Percentiles rank a stretch among this genome's conserved stretches.
Evolutionary conservation across 2,113 vertebrate species (phyloP).

Genomic region (Illadopsis cleaveri): DNA sequence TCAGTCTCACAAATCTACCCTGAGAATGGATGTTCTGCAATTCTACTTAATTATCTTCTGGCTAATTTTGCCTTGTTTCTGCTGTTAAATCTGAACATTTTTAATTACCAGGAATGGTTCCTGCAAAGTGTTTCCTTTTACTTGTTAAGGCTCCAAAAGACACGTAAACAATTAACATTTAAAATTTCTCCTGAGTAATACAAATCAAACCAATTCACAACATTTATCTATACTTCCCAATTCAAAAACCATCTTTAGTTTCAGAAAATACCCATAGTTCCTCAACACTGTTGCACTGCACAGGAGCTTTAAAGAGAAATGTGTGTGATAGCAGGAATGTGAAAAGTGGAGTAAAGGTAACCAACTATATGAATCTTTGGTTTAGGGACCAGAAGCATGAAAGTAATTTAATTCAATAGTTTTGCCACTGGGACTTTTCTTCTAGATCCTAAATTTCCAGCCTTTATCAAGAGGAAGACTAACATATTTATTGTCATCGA

Average conservation of each 20-base stretch:
- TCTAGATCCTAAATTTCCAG: background rate
- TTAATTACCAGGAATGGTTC: background rate
- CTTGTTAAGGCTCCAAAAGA: background rate
- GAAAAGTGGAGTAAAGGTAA: background rate
- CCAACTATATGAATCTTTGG: background rate
- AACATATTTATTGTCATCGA: background rate
- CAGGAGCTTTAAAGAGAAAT: background rate
- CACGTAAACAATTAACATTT: background rate
- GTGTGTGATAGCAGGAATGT: background rate
- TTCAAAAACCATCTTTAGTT: background rate
- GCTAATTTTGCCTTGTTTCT: slow-evolving; percentile 9
- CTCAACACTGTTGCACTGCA: background rate
- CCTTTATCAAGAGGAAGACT: background rate
- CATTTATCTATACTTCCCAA: background rate
- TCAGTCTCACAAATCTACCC: background rate
- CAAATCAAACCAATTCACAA: background rate
- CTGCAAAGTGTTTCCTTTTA: background rate
- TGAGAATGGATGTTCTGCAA: background rate
- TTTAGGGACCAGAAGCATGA: background rate
- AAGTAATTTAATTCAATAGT: background rate
- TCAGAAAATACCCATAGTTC: background rate
- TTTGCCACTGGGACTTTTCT: background rate
- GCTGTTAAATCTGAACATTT: background rate
- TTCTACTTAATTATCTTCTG: slow-evolving; percentile 8
- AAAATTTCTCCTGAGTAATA: background rate